Evolutionary conservation across 2,797 vertebrate species (phyloP), one percentile per base, ranked within the genome.

Genomic region (Limosa lapponica): DNA sequence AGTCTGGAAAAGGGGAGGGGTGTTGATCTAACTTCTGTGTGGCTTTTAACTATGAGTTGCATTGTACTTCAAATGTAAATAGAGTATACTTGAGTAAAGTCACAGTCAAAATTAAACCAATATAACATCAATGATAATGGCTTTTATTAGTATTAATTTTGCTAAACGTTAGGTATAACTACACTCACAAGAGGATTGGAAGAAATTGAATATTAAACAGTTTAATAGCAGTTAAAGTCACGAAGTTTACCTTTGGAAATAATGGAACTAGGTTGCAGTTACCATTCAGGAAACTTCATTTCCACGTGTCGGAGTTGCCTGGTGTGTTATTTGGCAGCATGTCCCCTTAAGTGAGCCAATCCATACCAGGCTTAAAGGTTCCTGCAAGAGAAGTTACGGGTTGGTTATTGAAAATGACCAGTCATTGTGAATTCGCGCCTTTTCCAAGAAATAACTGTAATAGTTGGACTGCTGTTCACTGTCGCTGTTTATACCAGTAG

Each of bases 201-300:
- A 28, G 7, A 67, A 54, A 39, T 0, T 8, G 6, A 6, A 1
- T 8, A 4, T 34, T 28, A 14, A 27, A 16, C 1, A 1, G 0
- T 1, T 48, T 51, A 4, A 2, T 75, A 43, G 24, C 18, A 5
- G 1, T 24, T 27, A 8, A 0, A 24, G 12, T 37, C 15, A 3
- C 1, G 2, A 27, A 4, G 11, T 11, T 73, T 11, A 7, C 20
- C 7, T 36, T 66, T 32, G 54, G 43, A 28, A 67, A 34, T 37
- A 5, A 4, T 27, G 24, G n/a, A 34, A 17, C 10, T 5, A 4
- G 6, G 8, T 10, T 65, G 52, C 5, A 11, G 19, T 46, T 49
- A 8, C 4, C 2, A 0, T 18, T 61, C 1, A 4, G 20, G n/a
- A 41, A 3, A 2, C 6, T 23, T 23, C 1, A 3, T 2, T 41